Evolutionary conservation across 2,113 vertebrate species (phyloP).

Genomic region (Furnarius figulus): DNA sequence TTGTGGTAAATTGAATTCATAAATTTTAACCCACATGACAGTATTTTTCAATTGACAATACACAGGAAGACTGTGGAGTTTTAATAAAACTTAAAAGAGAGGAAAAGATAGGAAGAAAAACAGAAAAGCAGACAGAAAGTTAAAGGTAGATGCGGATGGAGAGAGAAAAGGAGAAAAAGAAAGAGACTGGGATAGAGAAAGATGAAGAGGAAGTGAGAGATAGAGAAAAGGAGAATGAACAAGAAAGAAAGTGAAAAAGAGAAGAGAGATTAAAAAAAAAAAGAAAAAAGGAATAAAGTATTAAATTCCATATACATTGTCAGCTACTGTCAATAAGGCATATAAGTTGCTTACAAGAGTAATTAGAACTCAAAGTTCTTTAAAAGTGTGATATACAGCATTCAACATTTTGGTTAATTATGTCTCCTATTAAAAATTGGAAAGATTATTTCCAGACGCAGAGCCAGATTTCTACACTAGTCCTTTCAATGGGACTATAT

Average conservation of each 20-base stretch:
- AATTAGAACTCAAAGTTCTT: constrained; percentile 45
- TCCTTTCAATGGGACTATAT: constrained; percentile 58
- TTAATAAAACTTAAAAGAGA: not conserved
- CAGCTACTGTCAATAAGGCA: constrained; percentile 6
- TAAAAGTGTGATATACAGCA: constrained; percentile 9
- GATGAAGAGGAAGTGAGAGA: too few relatives aligned
- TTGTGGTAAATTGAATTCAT: not conserved
- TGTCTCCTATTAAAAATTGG: constrained; percentile 39
- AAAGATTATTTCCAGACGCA: constrained; percentile 67
- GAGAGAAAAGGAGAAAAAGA: not conserved
- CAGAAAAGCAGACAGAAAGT: not conserved
- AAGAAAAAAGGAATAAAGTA: not conserved
- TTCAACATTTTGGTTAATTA: constrained; percentile 58
- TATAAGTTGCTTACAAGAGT: constrained; percentile 57
- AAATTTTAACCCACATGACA: not conserved
- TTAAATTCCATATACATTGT: not conserved
- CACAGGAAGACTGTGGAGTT: not conserved
- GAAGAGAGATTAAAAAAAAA: not conserved
- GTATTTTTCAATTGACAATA: not conserved
- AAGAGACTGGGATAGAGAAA: too few relatives aligned
- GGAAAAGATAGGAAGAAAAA: not conserved
- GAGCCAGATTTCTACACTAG: constrained; percentile 43
- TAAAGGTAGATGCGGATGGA: not conserved
- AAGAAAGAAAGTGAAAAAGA: not conserved
- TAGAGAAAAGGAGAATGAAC: not conserved